Evolutionary conservation across 1,140 invertebrate species (phyloP).

Genomic region (Calephelis virginiensis): DNA sequence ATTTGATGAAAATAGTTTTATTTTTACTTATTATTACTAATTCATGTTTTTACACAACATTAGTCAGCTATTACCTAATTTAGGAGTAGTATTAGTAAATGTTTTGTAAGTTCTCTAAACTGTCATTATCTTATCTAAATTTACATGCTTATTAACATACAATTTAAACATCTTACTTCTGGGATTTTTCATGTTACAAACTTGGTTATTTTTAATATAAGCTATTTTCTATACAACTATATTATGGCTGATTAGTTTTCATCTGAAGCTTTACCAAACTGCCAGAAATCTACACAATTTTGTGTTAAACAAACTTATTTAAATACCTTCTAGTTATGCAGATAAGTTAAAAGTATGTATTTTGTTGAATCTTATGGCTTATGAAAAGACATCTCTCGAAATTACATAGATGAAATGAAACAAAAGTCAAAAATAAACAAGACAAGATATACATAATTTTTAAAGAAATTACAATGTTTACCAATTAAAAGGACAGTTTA

Average conservation of each 20-base stretch:
- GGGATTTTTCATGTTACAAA: conserved; percentile 1
- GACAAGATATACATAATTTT: no score
- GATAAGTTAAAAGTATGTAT: no score
- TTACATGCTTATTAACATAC: conserved; percentile 14
- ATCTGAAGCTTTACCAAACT: background rate
- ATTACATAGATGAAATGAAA: no score
- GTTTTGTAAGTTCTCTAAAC: conserved; percentile 4
- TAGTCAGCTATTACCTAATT: conserved; percentile 3
- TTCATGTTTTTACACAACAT: background rate
- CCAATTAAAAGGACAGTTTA: no score
- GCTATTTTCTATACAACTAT: background rate
- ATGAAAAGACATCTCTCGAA: no score
- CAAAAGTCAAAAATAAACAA: no score
- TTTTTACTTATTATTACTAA: conserved; percentile 9
- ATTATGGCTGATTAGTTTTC: background rate
- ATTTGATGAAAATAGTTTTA: conserved; percentile 11
- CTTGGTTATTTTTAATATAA: background rate
- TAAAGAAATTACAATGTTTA: no score
- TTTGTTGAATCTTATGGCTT: no score
- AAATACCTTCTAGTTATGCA: no score
- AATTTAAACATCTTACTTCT: background rate
- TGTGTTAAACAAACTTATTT: no score
- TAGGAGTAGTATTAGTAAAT: conserved; percentile 3
- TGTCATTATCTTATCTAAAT: background rate
- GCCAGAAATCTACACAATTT: background rate